A percentile compares a stretch with the other conserved stretches of the same genome.
Evolutionary conservation across 2,113 vertebrate genomes (phyloP).

Genomic region (Nettapus auritus): DNA sequence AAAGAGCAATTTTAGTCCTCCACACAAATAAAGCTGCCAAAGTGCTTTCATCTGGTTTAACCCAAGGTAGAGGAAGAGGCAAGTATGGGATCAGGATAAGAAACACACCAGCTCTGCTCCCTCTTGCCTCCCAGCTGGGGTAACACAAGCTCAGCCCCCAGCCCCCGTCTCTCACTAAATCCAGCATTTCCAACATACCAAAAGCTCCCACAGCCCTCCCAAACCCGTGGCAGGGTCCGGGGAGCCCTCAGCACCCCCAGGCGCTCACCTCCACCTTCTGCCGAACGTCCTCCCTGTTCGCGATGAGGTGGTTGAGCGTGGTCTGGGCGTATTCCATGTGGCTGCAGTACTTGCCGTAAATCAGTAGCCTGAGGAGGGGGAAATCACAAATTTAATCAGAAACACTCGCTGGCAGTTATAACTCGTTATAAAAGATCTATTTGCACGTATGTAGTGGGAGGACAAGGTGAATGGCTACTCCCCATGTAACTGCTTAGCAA

Average conservation of each 20-base stretch:
- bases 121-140: background rate
- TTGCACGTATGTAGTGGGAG: background rate
- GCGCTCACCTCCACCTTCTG: constrained; percentile 91
- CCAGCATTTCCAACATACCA: background rate
- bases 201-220: background rate
- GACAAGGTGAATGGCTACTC: background rate
- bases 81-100: background rate
- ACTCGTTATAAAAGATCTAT: background rate
- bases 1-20: background rate
- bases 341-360: constrained; percentile 98
- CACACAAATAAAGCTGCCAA: background rate
- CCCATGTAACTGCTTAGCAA: background rate
- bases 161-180: background rate
- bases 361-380: constrained; percentile 84
- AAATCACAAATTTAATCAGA: background rate
- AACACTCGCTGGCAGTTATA: constrained; percentile 18
- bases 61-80: rapidly evolving
- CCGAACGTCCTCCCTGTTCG: constrained; percentile 88
- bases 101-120: background rate
- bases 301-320: constrained; percentile 90
- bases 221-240: rapidly evolving
- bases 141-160: background rate
- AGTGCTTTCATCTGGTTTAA: background rate
- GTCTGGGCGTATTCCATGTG: constrained; percentile 95
- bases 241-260: rapidly evolving